phyloP scores from a whole-genome alignment of 2,797 vertebrate genomes.

The Enteromius fasciolatus region DNA sequence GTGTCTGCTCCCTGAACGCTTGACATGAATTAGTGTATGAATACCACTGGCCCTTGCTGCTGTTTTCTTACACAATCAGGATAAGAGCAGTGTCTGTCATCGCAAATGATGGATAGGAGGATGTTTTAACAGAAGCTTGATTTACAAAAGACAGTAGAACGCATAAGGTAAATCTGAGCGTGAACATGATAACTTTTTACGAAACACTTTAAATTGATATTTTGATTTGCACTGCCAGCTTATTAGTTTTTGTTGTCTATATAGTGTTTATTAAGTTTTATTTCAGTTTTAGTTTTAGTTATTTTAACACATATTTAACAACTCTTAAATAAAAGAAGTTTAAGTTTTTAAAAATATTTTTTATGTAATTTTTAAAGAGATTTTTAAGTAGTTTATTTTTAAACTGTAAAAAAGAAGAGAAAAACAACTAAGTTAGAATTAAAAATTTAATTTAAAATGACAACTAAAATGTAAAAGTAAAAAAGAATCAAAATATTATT shows the following conservation, averaged over 20 bases:
- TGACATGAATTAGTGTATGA: constrained; percentile 33
- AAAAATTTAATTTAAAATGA: background rate
- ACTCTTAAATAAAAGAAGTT: background rate
- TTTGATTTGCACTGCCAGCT: background rate
- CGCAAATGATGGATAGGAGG: background rate
- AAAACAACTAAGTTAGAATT: background rate
- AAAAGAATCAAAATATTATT: background rate
- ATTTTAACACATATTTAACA: background rate
- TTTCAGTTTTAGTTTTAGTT: background rate
- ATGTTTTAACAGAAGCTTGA: constrained; percentile 1
- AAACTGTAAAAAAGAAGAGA: background rate
- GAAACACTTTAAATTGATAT: background rate
- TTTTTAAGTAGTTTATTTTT: background rate
- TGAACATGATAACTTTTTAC: background rate
- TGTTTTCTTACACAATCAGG: constrained; percentile 10
- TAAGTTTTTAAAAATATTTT: background rate
- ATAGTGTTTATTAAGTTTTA: background rate
- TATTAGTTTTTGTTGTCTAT: background rate
- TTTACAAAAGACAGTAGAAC: background rate
- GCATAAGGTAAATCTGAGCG: background rate
- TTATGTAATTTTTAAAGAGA: background rate
- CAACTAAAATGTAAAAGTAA: background rate
- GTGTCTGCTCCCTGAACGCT: constrained; percentile 20
- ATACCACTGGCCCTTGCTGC: constrained; percentile 5
- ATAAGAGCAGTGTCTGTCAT: background rate